Base-by-base conservation (phyloP, 2,797 vertebrate genomes). In the Melanogrammus aeglefinus region DNA sequence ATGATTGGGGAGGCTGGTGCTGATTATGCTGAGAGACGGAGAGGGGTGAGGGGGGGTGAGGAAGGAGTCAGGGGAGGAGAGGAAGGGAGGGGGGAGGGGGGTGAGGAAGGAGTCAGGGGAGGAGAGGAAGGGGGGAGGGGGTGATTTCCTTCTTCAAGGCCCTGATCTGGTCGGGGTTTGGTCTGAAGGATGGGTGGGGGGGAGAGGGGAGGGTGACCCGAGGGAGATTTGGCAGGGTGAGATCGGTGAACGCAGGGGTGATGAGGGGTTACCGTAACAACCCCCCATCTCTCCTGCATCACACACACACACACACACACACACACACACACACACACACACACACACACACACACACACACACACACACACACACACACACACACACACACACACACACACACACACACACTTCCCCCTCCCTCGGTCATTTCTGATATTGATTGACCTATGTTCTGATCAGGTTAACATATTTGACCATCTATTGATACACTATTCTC, bases 1-100 rank as follows among this genome's bases (percentile, higher is more conserved):
- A 88, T 94, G 92, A 93, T 94, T 94, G 91, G 87, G 14, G 88
- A 92, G 87, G 90, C 93, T 93, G 91, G 87, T 89, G 92, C 87
- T 94, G 92, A 95, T 95, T 95, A 94, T 89, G 83, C 85, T 83
- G 66, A 84, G 83, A 85, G 47, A 10, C 81, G 12, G 12, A 36
- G 70, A 76, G 66, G 70, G 70, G 63, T 41, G 66, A 33, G 69
- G n/a, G n/a, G 63, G 33, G 6, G 78, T 4, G 1, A 12, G 39
- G 3, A 41, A 24, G 76, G 12, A 71, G 4, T 14, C 63, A 70
- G 51, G 66, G 75, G 41, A 14, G 14, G 63, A 73, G 36, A 72
- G 76, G 51, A 77, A 66, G 66, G 39, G n/a, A 18, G 72, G 72
- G 57, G 47, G 63, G 41, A 47, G 21, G n/a, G 57, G 33, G 6